A percentile compares a stretch with the other conserved stretches of the same genome.
These are phyloP conservation scores for Mesorhabditis belari DNA, from an alignment of 2,888 invertebrate genomes.

Conservation along the genomic window DNA sequence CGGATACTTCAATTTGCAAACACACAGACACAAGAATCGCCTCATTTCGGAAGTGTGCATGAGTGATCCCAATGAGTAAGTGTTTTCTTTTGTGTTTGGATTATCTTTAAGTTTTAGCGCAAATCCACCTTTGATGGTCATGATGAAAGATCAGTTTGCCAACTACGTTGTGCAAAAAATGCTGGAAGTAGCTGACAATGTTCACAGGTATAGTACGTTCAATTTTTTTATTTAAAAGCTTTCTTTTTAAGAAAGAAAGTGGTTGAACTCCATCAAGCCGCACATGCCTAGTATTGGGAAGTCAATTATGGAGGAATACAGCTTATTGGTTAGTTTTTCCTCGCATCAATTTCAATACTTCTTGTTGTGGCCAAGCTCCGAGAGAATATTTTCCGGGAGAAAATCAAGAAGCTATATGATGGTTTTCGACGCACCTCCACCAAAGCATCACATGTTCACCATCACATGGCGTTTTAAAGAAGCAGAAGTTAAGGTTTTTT, in stretches of 20 bases:
- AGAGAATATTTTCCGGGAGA: not conserved
- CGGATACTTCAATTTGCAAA: constrained; percentile 96
- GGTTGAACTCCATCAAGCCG: not conserved
- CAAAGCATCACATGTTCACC: not conserved
- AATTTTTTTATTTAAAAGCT: not conserved
- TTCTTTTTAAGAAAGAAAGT: not conserved
- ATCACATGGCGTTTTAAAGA: too few species aligned
- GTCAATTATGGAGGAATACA: not conserved
- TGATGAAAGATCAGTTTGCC: constrained; percentile 98
- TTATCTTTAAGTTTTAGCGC: constrained; percentile 1
- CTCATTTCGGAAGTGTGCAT: constrained; percentile 97
- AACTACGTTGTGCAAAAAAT: constrained; percentile 99
- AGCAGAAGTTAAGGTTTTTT: too few species aligned
- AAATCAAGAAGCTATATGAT: not conserved
- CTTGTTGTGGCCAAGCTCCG: not conserved
- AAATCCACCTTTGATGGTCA: constrained; percentile 54
- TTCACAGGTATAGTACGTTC: not conserved
- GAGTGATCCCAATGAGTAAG: constrained; percentile 32
- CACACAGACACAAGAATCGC: constrained; percentile 80
- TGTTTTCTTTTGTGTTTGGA: constrained; percentile 1
- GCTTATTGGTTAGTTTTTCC: not conserved
- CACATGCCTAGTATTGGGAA: not conserved
- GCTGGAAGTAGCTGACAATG: constrained; percentile 78
- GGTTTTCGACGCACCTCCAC: not conserved
- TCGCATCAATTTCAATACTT: not conserved